A percentile compares a stretch with the other conserved stretches of the same genome.
Evolutionary conservation across 1,140 invertebrate species (phyloP).

Genomic region (Carcinoscorpius rotundicauda): DNA sequence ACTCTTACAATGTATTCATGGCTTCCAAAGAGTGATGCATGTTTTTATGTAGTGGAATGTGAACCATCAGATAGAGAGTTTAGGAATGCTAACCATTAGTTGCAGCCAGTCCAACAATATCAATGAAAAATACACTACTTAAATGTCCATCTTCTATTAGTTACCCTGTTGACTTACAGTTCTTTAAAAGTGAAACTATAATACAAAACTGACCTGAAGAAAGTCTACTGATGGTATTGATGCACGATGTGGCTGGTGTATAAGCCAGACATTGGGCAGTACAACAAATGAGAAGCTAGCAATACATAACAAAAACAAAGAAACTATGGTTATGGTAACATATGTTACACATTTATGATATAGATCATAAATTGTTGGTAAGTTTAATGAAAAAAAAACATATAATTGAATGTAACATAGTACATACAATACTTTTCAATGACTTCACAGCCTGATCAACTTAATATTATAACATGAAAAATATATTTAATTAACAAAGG

Average conservation of each 20-base stretch:
- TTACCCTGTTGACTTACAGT: too few relatives aligned
- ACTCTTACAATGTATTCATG: too few relatives aligned
- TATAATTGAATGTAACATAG: background rate
- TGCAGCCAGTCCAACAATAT: too few relatives aligned
- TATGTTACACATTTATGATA: constrained; percentile 6
- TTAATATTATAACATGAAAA: background rate
- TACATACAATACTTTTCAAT: background rate
- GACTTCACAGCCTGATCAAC: background rate
- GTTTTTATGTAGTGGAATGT: too few relatives aligned
- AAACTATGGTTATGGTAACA: background rate
- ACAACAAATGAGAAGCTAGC: constrained; percentile 24
- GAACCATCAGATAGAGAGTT: too few relatives aligned
- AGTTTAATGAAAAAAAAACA: background rate
- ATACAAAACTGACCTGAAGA: constrained; percentile 15
- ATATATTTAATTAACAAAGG: background rate
- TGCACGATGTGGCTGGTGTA: constrained; percentile 25
- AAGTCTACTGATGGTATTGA: constrained; percentile 22
- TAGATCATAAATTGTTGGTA: background rate
- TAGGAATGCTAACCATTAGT: too few relatives aligned
- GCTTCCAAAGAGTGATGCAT: too few relatives aligned
- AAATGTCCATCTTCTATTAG: too few relatives aligned
- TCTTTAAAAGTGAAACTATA: too few relatives aligned
- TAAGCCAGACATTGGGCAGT: constrained; percentile 24
- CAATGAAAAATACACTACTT: too few relatives aligned
- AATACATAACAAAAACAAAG: background rate